These are phyloP conservation scores for Holotrichia oblita DNA, from an alignment of 1,140 invertebrate species.

Conservation along the genomic window DNA sequence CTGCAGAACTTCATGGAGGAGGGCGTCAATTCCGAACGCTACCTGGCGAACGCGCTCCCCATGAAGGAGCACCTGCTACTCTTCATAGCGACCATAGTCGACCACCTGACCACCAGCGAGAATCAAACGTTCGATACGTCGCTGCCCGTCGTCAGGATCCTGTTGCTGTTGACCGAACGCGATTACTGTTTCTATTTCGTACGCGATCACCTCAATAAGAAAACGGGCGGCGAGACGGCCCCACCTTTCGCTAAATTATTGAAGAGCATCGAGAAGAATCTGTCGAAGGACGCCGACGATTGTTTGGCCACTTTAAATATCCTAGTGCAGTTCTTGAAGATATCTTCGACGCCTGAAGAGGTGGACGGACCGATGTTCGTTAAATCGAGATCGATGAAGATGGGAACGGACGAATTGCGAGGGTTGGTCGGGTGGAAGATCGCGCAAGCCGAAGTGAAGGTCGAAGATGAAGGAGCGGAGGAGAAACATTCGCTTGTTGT, in stretches of 20 bases:
- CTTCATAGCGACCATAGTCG: slow-evolving; percentile 74
- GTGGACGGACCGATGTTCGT: slow-evolving; percentile 51
- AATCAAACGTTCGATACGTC: slow-evolving; percentile 75
- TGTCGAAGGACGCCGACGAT: slow-evolving; percentile 70
- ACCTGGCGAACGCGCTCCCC: slow-evolving; percentile 76
- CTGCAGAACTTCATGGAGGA: slow-evolving; percentile 56
- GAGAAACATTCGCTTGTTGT: slow-evolving; percentile 69
- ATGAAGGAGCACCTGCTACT: slow-evolving; percentile 72
- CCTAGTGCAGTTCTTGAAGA: slow-evolving; percentile 67
- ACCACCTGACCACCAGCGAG: slow-evolving; percentile 68
- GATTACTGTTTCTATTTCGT: slow-evolving; percentile 86
- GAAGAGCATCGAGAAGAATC: slow-evolving; percentile 67
- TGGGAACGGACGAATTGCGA: slow-evolving; percentile 59
- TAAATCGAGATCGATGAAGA: slow-evolving; percentile 58
- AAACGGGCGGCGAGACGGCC: slow-evolving; percentile 56
- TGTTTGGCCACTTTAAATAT: slow-evolving; percentile 69
- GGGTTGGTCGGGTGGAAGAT: slow-evolving; percentile 60
- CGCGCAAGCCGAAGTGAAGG: slow-evolving; percentile 47
- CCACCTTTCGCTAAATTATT: slow-evolving; percentile 68
- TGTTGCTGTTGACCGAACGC: slow-evolving; percentile 83
- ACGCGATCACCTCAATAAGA: slow-evolving; percentile 71
- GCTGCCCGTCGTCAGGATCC: slow-evolving; percentile 74
- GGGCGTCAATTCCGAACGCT: slow-evolving; percentile 60
- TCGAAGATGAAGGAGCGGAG: slow-evolving; percentile 46
- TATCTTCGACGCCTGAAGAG: slow-evolving; percentile 61